Percentiles rank a stretch among this genome's conserved stretches.
phyloP scores from a whole-genome alignment of 2,797 vertebrate species.

The Agapornis canus region DNA sequence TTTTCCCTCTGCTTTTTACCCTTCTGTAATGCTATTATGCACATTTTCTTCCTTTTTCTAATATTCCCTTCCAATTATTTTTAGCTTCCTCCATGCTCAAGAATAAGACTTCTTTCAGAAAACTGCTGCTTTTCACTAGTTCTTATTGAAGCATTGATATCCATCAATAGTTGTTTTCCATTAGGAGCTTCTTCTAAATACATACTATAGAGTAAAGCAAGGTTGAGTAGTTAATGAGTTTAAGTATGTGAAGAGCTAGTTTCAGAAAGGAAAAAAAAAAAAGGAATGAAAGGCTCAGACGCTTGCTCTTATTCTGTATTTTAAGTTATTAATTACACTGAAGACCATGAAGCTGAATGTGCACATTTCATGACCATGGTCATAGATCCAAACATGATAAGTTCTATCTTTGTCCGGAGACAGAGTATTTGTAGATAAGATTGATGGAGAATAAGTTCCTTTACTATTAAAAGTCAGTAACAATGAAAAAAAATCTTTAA shows the following conservation, averaged over 20 bases:
- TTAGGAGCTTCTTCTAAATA: neutral
- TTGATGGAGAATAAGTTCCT: neutral
- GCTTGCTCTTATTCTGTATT: neutral
- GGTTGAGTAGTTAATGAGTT: neutral
- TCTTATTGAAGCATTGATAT: neutral
- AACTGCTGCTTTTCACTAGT: neutral
- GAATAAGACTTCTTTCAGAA: neutral
- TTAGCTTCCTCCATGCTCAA: neutral
- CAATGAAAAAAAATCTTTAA: neutral
- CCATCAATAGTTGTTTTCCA: neutral
- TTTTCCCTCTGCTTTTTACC: neutral
- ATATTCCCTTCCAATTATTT: conserved; percentile 35
- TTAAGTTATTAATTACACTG: neutral
- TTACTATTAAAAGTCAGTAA: neutral
- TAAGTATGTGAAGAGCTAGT: neutral
- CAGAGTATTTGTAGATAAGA: neutral
- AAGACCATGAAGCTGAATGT: neutral
- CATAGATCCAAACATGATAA: neutral
- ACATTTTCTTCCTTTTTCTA: neutral
- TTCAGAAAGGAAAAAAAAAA: neutral
- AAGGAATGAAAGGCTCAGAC: neutral
- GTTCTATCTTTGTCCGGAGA: neutral
- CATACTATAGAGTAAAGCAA: neutral
- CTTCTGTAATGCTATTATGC: neutral
- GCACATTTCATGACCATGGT: neutral